Conservation (phyloP, 2,113 vertebrate species). For the Marmota flaviventris region DNA sequence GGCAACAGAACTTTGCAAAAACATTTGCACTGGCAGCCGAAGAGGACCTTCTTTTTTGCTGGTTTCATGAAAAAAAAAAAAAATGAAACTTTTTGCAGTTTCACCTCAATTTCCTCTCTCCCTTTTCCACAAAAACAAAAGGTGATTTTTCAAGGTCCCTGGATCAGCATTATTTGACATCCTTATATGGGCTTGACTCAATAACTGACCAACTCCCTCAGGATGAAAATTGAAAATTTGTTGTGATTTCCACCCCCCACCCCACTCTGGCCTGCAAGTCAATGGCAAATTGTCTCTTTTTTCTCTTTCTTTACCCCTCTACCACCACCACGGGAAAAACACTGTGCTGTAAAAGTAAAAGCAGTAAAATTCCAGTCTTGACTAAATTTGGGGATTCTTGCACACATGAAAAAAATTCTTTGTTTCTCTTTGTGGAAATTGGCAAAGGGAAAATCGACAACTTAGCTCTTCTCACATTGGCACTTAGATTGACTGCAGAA, state of each 20-base stretch:
- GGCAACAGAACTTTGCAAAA: conserved; percentile 71
- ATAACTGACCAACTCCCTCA: conserved; percentile 35
- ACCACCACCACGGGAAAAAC: conserved; percentile 33
- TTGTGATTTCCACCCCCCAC: conserved; percentile 31
- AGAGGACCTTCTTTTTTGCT: conserved; percentile 72
- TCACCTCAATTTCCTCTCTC: conserved; percentile 77
- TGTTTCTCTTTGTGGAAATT: conserved; percentile 62
- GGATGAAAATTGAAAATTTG: conserved; percentile 41
- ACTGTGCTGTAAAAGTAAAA: conserved; percentile 70
- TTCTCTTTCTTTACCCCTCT: conserved; percentile 49
- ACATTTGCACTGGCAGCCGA: conserved; percentile 40
- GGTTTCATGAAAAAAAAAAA: conserved; percentile 48
- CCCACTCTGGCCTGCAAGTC: not conserved
- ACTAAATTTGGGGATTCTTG: conserved; percentile 76
- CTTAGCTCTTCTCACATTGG: not conserved
- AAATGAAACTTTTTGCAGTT: conserved; percentile 61
- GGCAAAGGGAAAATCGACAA: conserved; percentile 52
- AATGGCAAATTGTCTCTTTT: conserved; percentile 61
- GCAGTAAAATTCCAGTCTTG: conserved; percentile 70
- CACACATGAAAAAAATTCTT: conserved; percentile 54
- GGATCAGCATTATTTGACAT: conserved; percentile 68
- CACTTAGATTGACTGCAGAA: conserved; percentile 37
- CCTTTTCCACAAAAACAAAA: conserved; percentile 78
- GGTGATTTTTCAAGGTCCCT: conserved; percentile 59
- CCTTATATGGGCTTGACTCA: not conserved